These are phyloP conservation scores for Synergus umbraculus DNA, from an alignment of 2,888 invertebrate species.

Conservation along the genomic window DNA sequence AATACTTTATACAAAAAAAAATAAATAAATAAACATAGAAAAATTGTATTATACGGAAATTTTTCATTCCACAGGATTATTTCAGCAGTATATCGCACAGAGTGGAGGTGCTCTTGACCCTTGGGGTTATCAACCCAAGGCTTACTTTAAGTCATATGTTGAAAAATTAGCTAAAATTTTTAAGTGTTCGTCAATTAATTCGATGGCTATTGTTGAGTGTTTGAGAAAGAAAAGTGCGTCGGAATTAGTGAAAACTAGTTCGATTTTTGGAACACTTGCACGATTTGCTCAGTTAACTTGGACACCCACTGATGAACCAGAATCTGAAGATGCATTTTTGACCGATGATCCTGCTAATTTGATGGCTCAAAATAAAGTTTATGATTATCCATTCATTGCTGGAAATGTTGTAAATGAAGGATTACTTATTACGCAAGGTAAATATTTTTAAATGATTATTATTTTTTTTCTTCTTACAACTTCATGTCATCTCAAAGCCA, in stretches of 20 bases:
- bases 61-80: constrained; percentile 51
- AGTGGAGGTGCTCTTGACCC: constrained; percentile 52
- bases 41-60: no score
- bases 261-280: constrained; percentile 1
- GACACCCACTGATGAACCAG: constrained; percentile 48
- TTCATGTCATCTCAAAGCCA: no score
- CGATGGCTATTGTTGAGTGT: not conserved
- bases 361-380: constrained; percentile 48
- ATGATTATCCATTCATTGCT: constrained; percentile 55
- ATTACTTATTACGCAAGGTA: constrained; percentile 3
- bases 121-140: constrained; percentile 46
- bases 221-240: not conserved
- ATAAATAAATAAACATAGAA: no score
- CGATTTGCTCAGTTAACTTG: constrained; percentile 36
- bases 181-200: not conserved
- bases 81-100: constrained; percentile 58
- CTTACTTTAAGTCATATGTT: constrained; percentile 44
- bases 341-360: constrained; percentile 51
- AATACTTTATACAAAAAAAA: not conserved
- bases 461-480: no score
- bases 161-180: not conserved
- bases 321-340: constrained; percentile 55
- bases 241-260: not conserved
- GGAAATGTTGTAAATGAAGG: constrained; percentile 52
- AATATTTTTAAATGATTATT: not conserved